A percentile compares a stretch with the other conserved stretches of the same genome.
Evolutionary conservation across 1,140 invertebrate species (phyloP).

Genomic region (Hycleus cichorii): DNA sequence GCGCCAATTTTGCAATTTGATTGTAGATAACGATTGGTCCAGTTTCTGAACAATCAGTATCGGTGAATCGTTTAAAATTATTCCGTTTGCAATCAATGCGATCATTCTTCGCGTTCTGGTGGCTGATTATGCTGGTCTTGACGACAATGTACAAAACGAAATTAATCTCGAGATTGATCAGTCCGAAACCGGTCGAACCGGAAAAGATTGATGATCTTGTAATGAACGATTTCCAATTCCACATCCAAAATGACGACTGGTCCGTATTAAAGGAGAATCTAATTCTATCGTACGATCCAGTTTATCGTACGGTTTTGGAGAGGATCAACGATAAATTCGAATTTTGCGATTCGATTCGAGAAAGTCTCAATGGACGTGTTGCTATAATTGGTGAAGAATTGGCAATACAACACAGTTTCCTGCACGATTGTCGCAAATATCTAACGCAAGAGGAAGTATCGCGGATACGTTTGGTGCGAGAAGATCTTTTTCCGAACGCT

Average conservation of each 20-base stretch:
- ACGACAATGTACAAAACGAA: constrained; percentile 18
- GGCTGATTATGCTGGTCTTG: constrained; percentile 4
- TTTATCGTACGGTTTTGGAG: constrained; percentile 5
- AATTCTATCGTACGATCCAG: not conserved
- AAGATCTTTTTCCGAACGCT: constrained; percentile 11
- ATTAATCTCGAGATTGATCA: constrained; percentile 14
- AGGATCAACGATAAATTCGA: constrained; percentile 4
- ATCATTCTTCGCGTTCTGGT: constrained; percentile 6
- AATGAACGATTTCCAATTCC: constrained; percentile 4
- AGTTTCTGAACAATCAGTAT: not conserved
- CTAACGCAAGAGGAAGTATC: not conserved
- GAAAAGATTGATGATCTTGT: constrained; percentile 7
- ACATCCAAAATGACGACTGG: constrained; percentile 14
- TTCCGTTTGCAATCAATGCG: not conserved
- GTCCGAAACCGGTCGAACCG: constrained; percentile 1
- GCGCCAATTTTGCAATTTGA: not conserved
- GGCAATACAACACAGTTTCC: not conserved
- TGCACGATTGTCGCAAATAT: constrained; percentile 1
- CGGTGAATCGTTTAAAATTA: not conserved
- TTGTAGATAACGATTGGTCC: not conserved
- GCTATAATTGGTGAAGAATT: constrained; percentile 14
- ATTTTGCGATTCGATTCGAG: constrained; percentile 6
- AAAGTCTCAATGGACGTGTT: not conserved
- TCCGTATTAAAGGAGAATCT: constrained; percentile 11
- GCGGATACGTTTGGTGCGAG: constrained; percentile 3